Conservation (phyloP, 2,888 invertebrate species). For the Ashinkailepas kermadecensis region DNA sequence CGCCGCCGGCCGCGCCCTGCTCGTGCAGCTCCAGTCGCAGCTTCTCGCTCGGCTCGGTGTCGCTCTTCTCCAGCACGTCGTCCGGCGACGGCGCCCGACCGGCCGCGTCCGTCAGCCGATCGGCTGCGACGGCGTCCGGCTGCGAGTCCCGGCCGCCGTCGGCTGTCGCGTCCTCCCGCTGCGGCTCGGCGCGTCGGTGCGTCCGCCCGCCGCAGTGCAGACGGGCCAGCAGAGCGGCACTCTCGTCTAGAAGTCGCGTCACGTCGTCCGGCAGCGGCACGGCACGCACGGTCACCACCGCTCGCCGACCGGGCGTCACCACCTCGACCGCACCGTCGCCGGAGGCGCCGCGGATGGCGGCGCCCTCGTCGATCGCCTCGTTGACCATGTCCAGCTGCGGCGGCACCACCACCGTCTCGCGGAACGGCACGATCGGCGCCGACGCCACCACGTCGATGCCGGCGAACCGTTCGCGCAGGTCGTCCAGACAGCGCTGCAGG, state of each 20-base stretch:
- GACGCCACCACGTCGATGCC: conserved; percentile 83
- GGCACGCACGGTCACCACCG: conserved; percentile 62
- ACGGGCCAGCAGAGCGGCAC: conserved; percentile 60
- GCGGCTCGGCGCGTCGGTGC: neutral
- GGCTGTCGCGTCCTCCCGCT: no score
- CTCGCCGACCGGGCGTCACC: conserved; percentile 60
- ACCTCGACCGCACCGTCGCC: conserved; percentile 45
- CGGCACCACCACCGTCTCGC: conserved; percentile 80
- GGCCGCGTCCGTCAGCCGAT: no score
- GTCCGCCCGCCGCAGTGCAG: conserved; percentile 40
- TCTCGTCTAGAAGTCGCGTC: conserved; percentile 61
- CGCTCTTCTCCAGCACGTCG: conserved; percentile 14
- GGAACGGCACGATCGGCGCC: conserved; percentile 90
- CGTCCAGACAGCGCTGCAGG: conserved; percentile 88
- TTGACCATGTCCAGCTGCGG: conserved; percentile 77
- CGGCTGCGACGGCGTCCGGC: no score
- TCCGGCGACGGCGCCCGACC: neutral
- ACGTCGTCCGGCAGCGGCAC: conserved; percentile 65
- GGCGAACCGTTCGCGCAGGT: conserved; percentile 72
- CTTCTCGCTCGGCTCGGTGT: conserved; percentile 18
- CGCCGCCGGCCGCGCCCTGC: neutral
- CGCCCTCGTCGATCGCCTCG: conserved; percentile 62
- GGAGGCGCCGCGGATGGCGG: conserved; percentile 38
- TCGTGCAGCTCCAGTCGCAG: neutral
- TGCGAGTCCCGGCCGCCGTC: no score